Percentiles rank a stretch among this genome's conserved stretches.
phyloP scores from a whole-genome alignment of 1,140 invertebrate genomes.

The Polypedilum vanderplanki region DNA sequence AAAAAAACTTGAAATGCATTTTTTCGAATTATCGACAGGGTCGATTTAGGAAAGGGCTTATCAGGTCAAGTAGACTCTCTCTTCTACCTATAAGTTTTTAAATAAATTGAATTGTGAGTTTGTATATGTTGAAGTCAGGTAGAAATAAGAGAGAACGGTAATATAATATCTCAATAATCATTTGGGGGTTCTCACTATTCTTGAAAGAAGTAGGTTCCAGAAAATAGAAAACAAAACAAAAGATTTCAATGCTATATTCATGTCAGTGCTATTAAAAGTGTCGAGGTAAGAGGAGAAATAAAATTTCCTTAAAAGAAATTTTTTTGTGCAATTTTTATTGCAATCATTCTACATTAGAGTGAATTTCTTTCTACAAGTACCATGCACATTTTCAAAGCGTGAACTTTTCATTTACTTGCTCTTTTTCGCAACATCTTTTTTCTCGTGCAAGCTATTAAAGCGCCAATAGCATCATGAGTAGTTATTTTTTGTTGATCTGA shows the following conservation, averaged over 20 bases:
- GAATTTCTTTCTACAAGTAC: no score
- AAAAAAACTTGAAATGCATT: slow-evolving; percentile 11
- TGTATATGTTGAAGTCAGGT: not conserved
- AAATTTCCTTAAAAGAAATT: not conserved
- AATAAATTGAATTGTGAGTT: no score
- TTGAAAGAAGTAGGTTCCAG: not conserved
- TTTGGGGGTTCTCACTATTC: not conserved
- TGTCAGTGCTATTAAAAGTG: no score
- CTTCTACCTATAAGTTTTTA: no score
- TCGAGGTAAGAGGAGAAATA: no score
- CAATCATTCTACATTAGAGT: no score
- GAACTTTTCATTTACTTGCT: not conserved
- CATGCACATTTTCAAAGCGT: slow-evolving; percentile 9
- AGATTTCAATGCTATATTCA: not conserved
- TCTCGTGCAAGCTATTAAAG: not conserved
- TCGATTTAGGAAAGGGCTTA: not conserved
- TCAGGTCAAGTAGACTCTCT: not conserved
- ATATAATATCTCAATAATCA: not conserved
- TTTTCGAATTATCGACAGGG: not conserved
- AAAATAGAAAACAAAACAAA: slow-evolving; percentile 1
- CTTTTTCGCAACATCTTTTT: not conserved
- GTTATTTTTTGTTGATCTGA: not conserved
- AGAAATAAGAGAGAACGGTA: not conserved
- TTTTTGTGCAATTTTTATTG: not conserved
- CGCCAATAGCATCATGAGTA: not conserved